Conservation (phyloP, 2,113 vertebrate genomes). For the Nycticorax nycticorax region DNA sequence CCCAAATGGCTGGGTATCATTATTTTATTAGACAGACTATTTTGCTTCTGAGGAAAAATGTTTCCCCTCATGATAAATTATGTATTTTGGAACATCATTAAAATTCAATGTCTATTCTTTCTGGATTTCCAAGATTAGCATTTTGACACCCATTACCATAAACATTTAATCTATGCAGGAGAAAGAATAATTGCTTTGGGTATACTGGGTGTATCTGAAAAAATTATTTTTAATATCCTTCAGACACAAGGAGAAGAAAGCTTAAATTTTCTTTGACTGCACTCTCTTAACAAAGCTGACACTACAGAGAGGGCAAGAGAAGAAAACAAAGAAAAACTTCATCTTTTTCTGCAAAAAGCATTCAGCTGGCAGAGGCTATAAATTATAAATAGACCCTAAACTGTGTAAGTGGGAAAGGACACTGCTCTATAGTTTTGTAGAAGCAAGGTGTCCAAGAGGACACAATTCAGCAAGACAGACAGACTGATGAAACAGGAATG, state of each 20-base stretch:
- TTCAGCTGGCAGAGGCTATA: background rate
- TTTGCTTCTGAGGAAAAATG: background rate
- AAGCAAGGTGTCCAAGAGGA: background rate
- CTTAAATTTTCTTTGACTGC: background rate
- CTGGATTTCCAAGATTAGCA: constrained; percentile 13
- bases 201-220: background rate
- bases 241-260: background rate
- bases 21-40: background rate
- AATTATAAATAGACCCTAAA: background rate
- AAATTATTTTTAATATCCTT: background rate
- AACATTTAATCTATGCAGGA: background rate
- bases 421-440: background rate
- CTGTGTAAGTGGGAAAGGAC: background rate
- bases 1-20: background rate
- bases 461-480: background rate
- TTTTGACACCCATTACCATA: constrained; percentile 37
- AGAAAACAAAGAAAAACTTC: background rate
- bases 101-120: constrained; percentile 8
- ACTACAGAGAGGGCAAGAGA: background rate
- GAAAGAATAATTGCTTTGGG: background rate
- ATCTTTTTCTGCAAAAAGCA: background rate
- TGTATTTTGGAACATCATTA: constrained; percentile 22
- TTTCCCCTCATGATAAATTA: background rate
- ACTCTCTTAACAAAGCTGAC: background rate
- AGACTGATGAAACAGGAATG: background rate